Evolutionary conservation across 1,140 invertebrate genomes (phyloP), one percentile per base, ranked within the genome.

Genomic region (Zeugodacus cucurbitae): DNA sequence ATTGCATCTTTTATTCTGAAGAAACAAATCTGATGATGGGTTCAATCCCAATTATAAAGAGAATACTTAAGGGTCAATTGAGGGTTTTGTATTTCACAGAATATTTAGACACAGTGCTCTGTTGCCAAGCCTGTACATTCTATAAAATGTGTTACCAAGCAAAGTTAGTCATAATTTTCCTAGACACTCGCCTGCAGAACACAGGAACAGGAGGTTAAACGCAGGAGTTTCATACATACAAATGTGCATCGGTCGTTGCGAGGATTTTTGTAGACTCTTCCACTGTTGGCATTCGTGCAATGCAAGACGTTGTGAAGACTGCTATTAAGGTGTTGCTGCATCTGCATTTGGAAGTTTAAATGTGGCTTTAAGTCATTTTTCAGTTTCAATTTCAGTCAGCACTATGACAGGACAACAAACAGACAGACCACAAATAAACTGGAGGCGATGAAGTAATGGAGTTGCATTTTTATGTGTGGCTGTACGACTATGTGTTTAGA

Each of bases 281-380:
- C 48, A 54, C 48, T 62, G 26, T 62, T 62, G 22, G 22, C 22
- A 37, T 41, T 22, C 70, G 37, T 37, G 4, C 32, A 2, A 29
- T n/a, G 34, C 37, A 22, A n/a, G n/a, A 54, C n/a, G 74, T n/a
- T 26, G 41, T 48, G 41, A 22, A 82, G 44, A 41, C 74, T 82
- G 14, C 74, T 48, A 82, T 82, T 82, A 82, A 48, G 11, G 74
- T 82, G 74, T 82, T 82, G 41, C 74, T 82, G 10, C n/a, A 82
- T 44, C 74, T 29, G 67, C 11, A 37, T 74, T 82, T 82, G 48
- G 74, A 82, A 48, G 74, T 48, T 48, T 82, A 82, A 82, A 82
- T 82, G 74, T 82, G 41, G 22, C 74, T 82, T 82, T 54, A 82
- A 82, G 74, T 82, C 37, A 82, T 82, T 82, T 82, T 82, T 82